A percentile compares a stretch with the other conserved stretches of the same genome.
phyloP scores from a whole-genome alignment of 2,797 vertebrate species.

The Schizopygopsis malacanthus region DNA sequence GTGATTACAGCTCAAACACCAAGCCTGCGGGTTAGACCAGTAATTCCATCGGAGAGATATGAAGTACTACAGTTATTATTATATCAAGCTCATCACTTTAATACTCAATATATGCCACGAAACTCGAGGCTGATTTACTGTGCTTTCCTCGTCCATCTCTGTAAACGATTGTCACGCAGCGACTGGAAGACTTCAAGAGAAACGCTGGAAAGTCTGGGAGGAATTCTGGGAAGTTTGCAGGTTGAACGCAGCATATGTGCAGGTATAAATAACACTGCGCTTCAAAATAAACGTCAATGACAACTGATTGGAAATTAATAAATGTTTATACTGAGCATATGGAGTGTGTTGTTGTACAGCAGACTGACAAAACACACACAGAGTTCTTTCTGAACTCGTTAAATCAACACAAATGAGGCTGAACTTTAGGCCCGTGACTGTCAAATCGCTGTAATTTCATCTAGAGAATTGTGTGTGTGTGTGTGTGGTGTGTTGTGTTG shows the following conservation, averaged over 20 bases:
- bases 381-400: constrained; percentile 19
- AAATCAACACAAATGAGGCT: constrained; percentile 46
- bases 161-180: background rate
- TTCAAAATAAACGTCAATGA: constrained; percentile 45
- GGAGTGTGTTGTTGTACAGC: constrained; percentile 26
- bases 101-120: background rate
- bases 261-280: constrained; percentile 39
- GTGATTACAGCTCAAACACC: background rate
- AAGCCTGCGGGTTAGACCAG: background rate
- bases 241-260: background rate
- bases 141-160: background rate
- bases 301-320: constrained; percentile 28
- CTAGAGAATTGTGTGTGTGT: constrained; percentile 2
- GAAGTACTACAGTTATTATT: background rate
- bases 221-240: background rate
- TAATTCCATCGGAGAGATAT: background rate
- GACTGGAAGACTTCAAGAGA: background rate
- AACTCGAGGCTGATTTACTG: background rate
- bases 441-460: constrained; percentile 51
- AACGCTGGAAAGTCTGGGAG: background rate
- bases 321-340: constrained; percentile 43
- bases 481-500: constrained; percentile 5
- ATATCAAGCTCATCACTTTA: background rate
- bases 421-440: constrained; percentile 8
- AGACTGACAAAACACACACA: constrained; percentile 32